A percentile compares a stretch with the other conserved stretches of the same genome.
Conservation (phyloP, 1,140 invertebrate genomes). For the Charaxes varanes region DNA sequence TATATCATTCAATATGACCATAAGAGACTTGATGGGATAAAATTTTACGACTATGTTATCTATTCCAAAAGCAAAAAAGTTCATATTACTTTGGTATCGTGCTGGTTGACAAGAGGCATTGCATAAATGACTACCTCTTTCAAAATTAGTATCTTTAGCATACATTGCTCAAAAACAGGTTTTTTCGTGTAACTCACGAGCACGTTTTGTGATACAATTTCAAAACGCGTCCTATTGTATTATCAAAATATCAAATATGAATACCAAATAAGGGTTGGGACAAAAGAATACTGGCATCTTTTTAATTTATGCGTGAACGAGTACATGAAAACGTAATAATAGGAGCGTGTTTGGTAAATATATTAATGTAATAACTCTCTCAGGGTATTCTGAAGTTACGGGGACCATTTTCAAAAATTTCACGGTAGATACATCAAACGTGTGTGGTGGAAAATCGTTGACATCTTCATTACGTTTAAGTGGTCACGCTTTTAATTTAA, state of each 20-base stretch:
- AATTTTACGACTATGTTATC: conserved; percentile 45
- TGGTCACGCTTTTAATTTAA: conserved; percentile 21
- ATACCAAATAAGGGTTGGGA: conserved; percentile 72
- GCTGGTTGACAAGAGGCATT: conserved; percentile 45
- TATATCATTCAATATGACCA: conserved; percentile 70
- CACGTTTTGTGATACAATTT: conserved; percentile 57
- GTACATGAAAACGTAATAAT: conserved; percentile 73
- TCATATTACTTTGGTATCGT: conserved; percentile 37
- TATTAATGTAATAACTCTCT: conserved; percentile 69
- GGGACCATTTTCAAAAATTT: conserved; percentile 66
- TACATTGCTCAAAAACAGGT: conserved; percentile 66
- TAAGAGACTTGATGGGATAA: conserved; percentile 56
- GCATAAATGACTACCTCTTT: conserved; percentile 68
- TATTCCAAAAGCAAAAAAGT: conserved; percentile 43
- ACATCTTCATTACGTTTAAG: conserved; percentile 54
- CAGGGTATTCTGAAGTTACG: conserved; percentile 42
- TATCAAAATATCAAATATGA: conserved; percentile 72
- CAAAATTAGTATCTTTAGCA: conserved; percentile 71
- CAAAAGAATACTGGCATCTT: conserved; percentile 69
- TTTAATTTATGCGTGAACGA: conserved; percentile 71
- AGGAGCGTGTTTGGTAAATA: conserved; percentile 72
- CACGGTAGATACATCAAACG: conserved; percentile 64
- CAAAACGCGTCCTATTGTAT: conserved; percentile 62
- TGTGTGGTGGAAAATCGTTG: conserved; percentile 52
- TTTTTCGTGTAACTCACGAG: conserved; percentile 60